Evolutionary conservation across 2,113 vertebrate species (phyloP), one percentile per base, ranked within the genome.

Genomic region (Platichthys flesus): DNA sequence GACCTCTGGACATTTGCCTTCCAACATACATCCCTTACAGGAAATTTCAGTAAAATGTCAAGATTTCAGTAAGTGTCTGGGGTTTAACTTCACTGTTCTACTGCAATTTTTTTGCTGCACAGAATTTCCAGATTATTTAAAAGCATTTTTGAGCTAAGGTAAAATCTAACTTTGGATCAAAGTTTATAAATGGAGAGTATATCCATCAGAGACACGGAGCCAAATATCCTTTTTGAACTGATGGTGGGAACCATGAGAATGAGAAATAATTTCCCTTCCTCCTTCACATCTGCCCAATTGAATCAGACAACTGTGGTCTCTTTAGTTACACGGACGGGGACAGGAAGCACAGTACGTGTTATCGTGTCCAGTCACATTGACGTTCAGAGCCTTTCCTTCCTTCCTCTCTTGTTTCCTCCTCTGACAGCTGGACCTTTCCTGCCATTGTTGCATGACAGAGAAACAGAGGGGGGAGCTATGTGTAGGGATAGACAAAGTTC

Each of bases 381-480:
- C 86, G 77, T 81, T 76, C 76, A 9, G 40, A 79, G 88, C 89
- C 74, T 92, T 93, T 92, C 87, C 90, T 89, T 86, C 84, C 88
- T 67, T 85, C 76, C 56, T 75, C 55, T 75, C 65, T 74, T 15
- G 23, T 76, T 89, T 90, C 89, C 90, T 80, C 59, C 35, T 75
- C 69, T 89, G 88, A 92, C 92, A 89, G 91, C 89, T 81, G 82
- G 90, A 85, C 88, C 83, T 87, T 92, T 95, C 93, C 93, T 92
- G 87, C 74, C 81, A 91, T 93, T 94, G 93, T 93, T 88, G 79
- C 28, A 15, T 66, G 69, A 67, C 61, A n/a, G 40, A 64, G 23
- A 62, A 51, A 18, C 45, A 47, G 16, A 51, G 47, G 18, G 4
- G 60, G 15, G 66, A 70, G 62, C 64, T 60, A 59, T 74, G 26